Evolutionary conservation across 2,797 vertebrate species (phyloP), one percentile per base, ranked within the genome.

Genomic region (Danio jaintianensis): DNA sequence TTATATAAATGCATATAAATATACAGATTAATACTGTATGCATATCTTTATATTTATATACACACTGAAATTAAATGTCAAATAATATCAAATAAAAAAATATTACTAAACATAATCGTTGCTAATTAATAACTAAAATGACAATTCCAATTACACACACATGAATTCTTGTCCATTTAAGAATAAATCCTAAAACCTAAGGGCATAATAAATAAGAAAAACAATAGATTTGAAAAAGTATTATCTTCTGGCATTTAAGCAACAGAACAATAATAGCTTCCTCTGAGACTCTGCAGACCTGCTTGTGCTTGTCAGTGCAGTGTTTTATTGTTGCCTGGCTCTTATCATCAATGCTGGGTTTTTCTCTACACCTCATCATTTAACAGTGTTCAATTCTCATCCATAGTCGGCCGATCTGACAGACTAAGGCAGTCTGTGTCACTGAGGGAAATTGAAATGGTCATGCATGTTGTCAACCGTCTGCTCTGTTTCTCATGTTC

Each of bases 281-380:
- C 42, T 48, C 56, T 38, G 42, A 55, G 20, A 73, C 13, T 48
- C 58, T 48, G 40, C 78, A 56, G 61, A 73, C 81, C 16, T 79
- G 78, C 85, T 78, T 72, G 40, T 88, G 83, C 87, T 87, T 83
- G 52, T 68, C 79, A 73, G 86, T 88, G 82, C 85, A 90, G 87
- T 48, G 38, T 59, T 71, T 78, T 70, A 84, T 80, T 68, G 68
- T 63, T 76, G 80, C 45, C 43, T 48, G 68, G 16, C 63, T 45
- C 48, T 52, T 62, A 29, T 80, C 61, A 59, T 71, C 59, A 71
- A 10, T 10, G 29, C 15, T 58, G 22, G 63, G 56, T 79, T 61
- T 88, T 79, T 64, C 82, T 88, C 86, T 82, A 22, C 85, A 80
- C 84, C 82, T 61, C 61, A 71, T 85, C 63, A 89, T 86, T 86